These are phyloP conservation scores for Acrocyrtus sp. DNA, from an alignment of 2,888 invertebrate species.

Conservation along the genomic window DNA sequence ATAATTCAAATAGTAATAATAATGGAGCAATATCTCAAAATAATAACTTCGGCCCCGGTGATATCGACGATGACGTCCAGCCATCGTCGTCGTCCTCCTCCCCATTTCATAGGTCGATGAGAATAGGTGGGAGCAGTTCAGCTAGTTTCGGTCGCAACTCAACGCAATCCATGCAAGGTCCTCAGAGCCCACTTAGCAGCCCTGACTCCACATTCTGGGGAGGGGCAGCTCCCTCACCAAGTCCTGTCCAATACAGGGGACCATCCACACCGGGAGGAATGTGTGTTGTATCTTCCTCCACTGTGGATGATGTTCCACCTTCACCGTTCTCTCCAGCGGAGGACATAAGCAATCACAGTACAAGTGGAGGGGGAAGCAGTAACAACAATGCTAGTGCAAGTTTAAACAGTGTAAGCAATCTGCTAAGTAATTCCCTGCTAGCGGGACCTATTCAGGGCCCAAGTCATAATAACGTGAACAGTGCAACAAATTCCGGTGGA, in stretches of 20 bases:
- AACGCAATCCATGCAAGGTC: too few species aligned
- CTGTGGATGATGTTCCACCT: constrained; percentile 61
- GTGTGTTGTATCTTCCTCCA: constrained; percentile 62
- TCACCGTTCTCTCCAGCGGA: constrained; percentile 59
- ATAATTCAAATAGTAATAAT: constrained; percentile 39
- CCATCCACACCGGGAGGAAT: constrained; percentile 59
- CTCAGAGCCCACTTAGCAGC: constrained; percentile 59
- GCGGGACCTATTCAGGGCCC: constrained; percentile 22
- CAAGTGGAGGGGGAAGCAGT: constrained; percentile 9
- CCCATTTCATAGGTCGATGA: constrained; percentile 25
- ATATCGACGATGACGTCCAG: constrained; percentile 58
- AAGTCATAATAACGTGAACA: constrained; percentile 11
- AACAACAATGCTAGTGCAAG: constrained; percentile 14
- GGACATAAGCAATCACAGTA: constrained; percentile 31
- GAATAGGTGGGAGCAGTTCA: constrained; percentile 24
- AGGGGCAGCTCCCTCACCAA: constrained; percentile 53
- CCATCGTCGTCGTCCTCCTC: constrained; percentile 56
- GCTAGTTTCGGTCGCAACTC: constrained; percentile 47
- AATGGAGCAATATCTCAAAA: constrained; percentile 34
- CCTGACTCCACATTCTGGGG: constrained; percentile 61
- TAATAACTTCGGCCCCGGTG: constrained; percentile 47
- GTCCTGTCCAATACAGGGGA: constrained; percentile 32
- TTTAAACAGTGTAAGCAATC: constrained; percentile 17
- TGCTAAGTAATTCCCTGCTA: constrained; percentile 19
- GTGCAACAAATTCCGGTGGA: background rate